A percentile compares a stretch with the other conserved stretches of the same genome.
These are phyloP conservation scores for Calcarius lapponicus DNA, from an alignment of 2,797 vertebrate genomes.

Conservation along the genomic window DNA sequence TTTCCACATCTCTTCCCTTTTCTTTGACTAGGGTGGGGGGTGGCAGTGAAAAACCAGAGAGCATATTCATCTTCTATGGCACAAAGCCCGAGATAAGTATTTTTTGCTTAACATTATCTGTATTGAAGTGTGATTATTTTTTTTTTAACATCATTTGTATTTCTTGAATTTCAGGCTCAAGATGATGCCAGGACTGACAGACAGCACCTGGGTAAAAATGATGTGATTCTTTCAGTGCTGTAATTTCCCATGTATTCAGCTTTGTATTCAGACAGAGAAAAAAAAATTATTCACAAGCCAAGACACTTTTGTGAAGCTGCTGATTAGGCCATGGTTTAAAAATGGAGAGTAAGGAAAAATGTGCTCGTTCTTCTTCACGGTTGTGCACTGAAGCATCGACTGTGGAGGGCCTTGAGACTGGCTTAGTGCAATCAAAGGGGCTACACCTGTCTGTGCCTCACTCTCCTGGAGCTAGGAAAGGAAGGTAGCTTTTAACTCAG, in stretches of 20 bases:
- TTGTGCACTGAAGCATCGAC: background rate
- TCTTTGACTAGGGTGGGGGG: accelerated
- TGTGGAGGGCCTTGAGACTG: background rate
- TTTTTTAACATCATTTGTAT: background rate
- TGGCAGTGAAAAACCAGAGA: background rate
- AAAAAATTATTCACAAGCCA: constrained; percentile 2
- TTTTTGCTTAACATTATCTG: background rate
- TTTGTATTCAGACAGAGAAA: constrained; percentile 19
- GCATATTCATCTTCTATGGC: background rate
- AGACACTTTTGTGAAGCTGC: constrained; percentile 16
- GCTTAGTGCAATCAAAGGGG: background rate
- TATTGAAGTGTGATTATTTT: background rate
- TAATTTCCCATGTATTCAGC: background rate
- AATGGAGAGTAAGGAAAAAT: constrained; percentile 14
- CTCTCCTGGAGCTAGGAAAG: constrained; percentile 11
- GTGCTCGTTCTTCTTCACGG: background rate
- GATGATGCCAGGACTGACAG: background rate
- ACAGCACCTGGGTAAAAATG: background rate
- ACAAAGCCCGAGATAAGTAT: background rate
- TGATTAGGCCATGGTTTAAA: constrained; percentile 40
- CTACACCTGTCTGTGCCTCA: background rate
- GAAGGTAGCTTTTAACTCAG: constrained; percentile 41
- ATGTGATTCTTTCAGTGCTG: background rate
- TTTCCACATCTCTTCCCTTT: background rate
- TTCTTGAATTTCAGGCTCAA: background rate